Base-by-base conservation (phyloP, 2,797 vertebrate species). In the Onychomys torridus region DNA sequence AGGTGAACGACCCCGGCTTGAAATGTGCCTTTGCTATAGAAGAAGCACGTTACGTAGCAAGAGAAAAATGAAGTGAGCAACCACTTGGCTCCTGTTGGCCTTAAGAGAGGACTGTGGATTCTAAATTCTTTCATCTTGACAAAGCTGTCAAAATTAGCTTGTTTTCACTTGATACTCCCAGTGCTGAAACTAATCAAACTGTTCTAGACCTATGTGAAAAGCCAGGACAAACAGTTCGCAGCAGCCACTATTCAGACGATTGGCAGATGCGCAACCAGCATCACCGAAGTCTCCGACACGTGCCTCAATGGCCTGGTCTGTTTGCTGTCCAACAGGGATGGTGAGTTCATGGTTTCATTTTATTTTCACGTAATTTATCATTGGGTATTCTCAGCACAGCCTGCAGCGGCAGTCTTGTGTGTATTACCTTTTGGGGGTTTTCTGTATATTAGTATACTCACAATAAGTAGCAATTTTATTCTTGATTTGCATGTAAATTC, bases 161-260 rank as follows among this genome's bases (percentile, higher is more conserved):
- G 97, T 69, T 52, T 96, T 95, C 43, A 83, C 25, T 90, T 94
- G 46, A 67, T 82, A 79, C 40, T 79, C 81, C 2, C 84, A 87
- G 2, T 5, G 0, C 96, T 37, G 71, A 95, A 96, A 92, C 73
- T 97, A 93, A 97, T 71, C 73, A 95, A 97, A 98, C 94, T 98
- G 96, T 93, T 97, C 73, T 98, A 99, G 99, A 99, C 99, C 3
- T 99, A 99, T 0, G 99, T 99, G 96, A 99, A 99, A 98, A 99
- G 99, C 97, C 99, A 99, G 97, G 99, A 99, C 98, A 99, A 99
- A 96, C 98, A 99, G 2, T 99, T 99, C 97, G 99, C 99, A 5
- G 99, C 99, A 7, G 99, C 99, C 96, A 99, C 99, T 69, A 99
- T 99, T 96, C 99, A 99, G 97, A 99, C 99, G 29, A 99, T 99